Conservation (phyloP, 2,797 vertebrate species). For the Halcyon badia region DNA sequence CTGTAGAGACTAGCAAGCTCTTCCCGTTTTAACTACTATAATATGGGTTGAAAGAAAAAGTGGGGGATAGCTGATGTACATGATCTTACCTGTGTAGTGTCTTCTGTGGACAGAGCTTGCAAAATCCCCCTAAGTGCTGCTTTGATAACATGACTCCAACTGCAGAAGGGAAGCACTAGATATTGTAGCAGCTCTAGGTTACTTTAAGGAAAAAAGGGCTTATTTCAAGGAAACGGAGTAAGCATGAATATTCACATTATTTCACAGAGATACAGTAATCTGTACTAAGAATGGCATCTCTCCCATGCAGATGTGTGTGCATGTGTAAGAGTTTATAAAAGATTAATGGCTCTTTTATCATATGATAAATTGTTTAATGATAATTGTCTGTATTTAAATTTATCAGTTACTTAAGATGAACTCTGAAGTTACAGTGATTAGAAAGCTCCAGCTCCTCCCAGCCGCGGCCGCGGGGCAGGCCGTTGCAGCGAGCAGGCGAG, state of each 20-base stretch:
- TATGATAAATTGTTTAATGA: not conserved
- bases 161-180: not conserved
- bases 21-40: not conserved
- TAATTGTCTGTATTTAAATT: not conserved
- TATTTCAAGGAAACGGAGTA: not conserved
- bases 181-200: not conserved
- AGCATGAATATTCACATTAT: not conserved
- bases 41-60: not conserved
- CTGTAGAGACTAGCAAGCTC: not conserved
- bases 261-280: not conserved
- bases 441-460: not conserved
- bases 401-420: not conserved
- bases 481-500: not conserved
- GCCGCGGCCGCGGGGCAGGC: not conserved
- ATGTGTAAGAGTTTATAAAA: not conserved
- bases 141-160: not conserved
- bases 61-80: fast-evolving
- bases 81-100: not conserved
- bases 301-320: fast-evolving
- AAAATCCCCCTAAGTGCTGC: not conserved
- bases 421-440: not conserved
- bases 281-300: not conserved
- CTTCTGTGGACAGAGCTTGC: not conserved
- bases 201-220: not conserved
- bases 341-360: not conserved